Percentiles rank a stretch among this genome's conserved stretches.
Conservation (phyloP, 2,113 vertebrate genomes). For the Setophaga petechia region DNA sequence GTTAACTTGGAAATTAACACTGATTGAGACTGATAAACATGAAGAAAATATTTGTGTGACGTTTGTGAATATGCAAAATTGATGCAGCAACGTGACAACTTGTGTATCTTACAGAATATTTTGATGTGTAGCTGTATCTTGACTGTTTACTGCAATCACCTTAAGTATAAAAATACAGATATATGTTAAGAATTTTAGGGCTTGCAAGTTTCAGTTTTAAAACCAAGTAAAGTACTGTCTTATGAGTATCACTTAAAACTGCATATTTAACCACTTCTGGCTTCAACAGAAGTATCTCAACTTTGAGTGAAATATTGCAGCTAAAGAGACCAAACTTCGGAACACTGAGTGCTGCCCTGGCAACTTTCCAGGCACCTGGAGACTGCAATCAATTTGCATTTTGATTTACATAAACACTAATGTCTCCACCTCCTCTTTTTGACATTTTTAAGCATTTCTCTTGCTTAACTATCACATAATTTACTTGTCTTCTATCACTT, state of each 20-base stretch:
- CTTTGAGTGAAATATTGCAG: conserved; percentile 53
- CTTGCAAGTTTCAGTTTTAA: not conserved
- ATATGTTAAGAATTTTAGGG: not conserved
- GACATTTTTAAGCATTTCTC: conserved; percentile 60
- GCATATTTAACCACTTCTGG: not conserved
- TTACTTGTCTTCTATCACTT: conserved; percentile 63
- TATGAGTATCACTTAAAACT: not conserved
- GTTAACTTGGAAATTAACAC: not conserved
- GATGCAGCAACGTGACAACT: not conserved
- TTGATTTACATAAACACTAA: conserved; percentile 68
- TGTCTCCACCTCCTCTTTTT: conserved; percentile 56
- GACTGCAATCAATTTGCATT: conserved; percentile 52
- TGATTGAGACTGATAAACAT: not conserved
- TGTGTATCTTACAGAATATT: not conserved
- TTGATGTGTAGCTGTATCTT: not conserved
- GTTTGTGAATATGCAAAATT: not conserved
- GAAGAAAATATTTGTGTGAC: not conserved
- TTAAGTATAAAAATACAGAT: not conserved
- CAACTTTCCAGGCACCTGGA: conserved; percentile 64
- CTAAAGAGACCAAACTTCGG: conserved; percentile 52
- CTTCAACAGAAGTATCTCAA: conserved; percentile 10
- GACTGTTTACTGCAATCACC: not conserved
- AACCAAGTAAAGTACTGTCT: not conserved
- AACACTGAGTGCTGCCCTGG: conserved; percentile 59
- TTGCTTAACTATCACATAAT: conserved; percentile 59